Evolutionary conservation across 2,113 vertebrate genomes (phyloP), one percentile per base, ranked within the genome.

Genomic region (Mobula birostris): DNA sequence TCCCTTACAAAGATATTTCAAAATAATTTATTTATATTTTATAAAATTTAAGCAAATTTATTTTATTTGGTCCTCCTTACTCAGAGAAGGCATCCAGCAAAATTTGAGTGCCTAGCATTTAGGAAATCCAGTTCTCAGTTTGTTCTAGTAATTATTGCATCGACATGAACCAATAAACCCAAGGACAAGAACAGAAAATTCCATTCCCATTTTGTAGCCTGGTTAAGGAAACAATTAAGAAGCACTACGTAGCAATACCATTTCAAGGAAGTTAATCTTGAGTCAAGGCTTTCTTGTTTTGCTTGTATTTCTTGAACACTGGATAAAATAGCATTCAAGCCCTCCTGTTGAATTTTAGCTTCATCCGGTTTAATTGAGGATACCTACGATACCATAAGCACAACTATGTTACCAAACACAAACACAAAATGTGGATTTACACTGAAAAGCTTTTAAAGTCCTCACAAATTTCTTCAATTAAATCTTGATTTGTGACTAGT

Each of bases 341-440:
- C 98, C 88, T 98, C 98, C 95, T 99, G 98, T 94, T 97, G 96
- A 94, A 99, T 97, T 96, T 98, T 99, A 94, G 95, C 97, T 95
- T 99, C 98, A 95, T 99, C 99, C 68, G 98, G 98, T 95, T 98
- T 98, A 0, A 97, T 95, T 94, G 97, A 98, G 72, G 98, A 99
- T 96, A 98, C 98, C 99, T 99, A 74, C 40, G 12, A 56, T 74
- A 93, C 72, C 12, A 19, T 48, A 93, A 76, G 15, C n/a, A 91
- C 24, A 56, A 8, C 40, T 56, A 74, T 7, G 24, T 74, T 93
- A 93, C 21, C 36, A 76, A 76, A 63, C 66, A 70, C 63, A 8
- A 56, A 15, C 40, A 88, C 29, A 29, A n/a, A 88, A 91, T 21
- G 24, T 40, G 14, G 2, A 2, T 24, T 19, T 24, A 17, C 19